Percentiles rank a stretch among this genome's conserved stretches.
Conservation (phyloP, 2,888 invertebrate species). For the Eueremaeus valkanovi region DNA sequence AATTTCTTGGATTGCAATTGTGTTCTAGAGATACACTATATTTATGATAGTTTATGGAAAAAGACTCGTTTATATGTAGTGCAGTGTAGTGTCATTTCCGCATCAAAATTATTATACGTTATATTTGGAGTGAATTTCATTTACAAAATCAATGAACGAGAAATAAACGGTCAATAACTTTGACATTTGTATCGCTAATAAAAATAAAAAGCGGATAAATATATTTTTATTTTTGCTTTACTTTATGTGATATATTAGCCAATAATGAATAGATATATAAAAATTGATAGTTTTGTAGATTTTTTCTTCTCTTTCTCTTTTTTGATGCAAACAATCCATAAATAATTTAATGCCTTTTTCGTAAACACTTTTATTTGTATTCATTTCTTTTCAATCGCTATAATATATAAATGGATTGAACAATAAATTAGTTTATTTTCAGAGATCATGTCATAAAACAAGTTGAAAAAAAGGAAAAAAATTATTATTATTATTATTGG, state of each 20-base stretch:
- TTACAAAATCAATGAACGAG: slow-evolving; percentile 21
- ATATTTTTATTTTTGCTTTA: no score
- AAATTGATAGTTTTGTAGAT: slow-evolving; percentile 14
- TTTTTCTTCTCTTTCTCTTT: neutral
- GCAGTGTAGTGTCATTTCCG: slow-evolving; percentile 30
- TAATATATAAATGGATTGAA: no score
- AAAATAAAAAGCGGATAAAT: neutral
- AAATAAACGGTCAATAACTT: slow-evolving; percentile 32
- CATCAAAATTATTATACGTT: neutral
- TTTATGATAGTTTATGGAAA: no score
- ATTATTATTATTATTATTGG: no score
- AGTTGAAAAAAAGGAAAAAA: no score
- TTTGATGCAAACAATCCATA: neutral
- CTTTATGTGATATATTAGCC: neutral
- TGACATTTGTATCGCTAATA: neutral
- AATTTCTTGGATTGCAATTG: slow-evolving; percentile 21
- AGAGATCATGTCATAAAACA: no score
- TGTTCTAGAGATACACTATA: neutral
- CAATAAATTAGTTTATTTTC: no score
- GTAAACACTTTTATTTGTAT: slow-evolving; percentile 7
- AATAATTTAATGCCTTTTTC: slow-evolving; percentile 9
- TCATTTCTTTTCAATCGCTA: no score
- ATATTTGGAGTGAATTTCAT: slow-evolving; percentile 1
- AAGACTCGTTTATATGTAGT: neutral
- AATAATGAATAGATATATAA: neutral